Evolutionary conservation across 2,888 invertebrate species (phyloP).

Genomic region (Drepanosiphum platanoidis): DNA sequence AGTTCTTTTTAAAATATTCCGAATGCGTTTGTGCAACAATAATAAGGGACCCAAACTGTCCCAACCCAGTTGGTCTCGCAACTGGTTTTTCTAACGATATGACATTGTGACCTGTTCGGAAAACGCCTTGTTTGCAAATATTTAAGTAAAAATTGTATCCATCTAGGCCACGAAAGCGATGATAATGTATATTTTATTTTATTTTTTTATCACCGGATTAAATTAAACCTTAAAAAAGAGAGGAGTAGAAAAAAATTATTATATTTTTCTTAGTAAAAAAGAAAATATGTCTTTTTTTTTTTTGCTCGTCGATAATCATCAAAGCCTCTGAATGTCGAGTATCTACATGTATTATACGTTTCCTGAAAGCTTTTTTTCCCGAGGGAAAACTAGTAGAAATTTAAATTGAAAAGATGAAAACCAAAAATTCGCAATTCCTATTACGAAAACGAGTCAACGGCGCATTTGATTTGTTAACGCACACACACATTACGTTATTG

Average conservation of each 20-base stretch:
- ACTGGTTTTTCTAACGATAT: too few relatives aligned
- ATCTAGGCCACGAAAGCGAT: neutral
- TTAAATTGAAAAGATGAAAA: slow-evolving; percentile 13
- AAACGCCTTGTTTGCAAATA: neutral
- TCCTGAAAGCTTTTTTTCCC: neutral
- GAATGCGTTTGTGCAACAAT: too few relatives aligned
- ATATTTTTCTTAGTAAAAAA: neutral
- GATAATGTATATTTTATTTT: neutral
- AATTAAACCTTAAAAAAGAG: neutral
- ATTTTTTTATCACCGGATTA: neutral
- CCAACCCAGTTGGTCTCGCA: too few relatives aligned
- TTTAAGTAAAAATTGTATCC: too few relatives aligned
- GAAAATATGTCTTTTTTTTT: neutral
- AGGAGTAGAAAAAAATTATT: neutral
- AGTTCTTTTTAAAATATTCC: too few relatives aligned
- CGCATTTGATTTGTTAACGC: neutral
- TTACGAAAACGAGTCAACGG: neutral
- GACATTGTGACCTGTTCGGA: neutral
- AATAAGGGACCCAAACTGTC: too few relatives aligned
- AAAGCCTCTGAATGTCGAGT: neutral
- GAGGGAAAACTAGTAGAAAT: slow-evolving; percentile 8
- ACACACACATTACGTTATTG: slow-evolving; percentile 3
- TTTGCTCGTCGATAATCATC: slow-evolving; percentile 7
- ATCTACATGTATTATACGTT: neutral
- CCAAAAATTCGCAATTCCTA: neutral